phyloP scores from a whole-genome alignment of 2,888 invertebrate species.

The Thereva unica region DNA sequence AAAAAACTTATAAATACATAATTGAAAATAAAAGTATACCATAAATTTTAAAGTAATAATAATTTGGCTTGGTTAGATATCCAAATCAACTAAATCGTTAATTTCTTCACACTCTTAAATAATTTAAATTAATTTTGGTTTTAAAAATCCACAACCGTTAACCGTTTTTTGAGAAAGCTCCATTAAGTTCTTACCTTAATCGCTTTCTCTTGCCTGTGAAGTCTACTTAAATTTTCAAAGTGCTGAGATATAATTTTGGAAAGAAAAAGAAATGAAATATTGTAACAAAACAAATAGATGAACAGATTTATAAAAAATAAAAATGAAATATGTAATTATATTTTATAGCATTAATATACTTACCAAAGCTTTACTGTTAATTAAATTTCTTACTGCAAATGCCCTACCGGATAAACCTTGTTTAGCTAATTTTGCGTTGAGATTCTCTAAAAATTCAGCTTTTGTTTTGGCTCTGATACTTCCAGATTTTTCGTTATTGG shows the following conservation, averaged over 20 bases:
- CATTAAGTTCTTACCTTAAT: constrained; percentile 20
- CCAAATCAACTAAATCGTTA: too few relatives aligned
- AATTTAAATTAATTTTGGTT: background rate
- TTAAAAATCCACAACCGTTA: background rate
- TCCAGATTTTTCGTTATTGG: constrained; percentile 58
- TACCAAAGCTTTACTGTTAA: constrained; percentile 73
- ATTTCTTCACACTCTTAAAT: background rate
- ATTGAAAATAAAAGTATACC: too few relatives aligned
- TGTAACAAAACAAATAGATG: constrained; percentile 6
- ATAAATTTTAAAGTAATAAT: too few relatives aligned
- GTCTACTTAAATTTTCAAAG: constrained; percentile 23
- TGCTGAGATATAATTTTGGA: constrained; percentile 17
- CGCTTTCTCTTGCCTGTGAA: constrained; percentile 11
- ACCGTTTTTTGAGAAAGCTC: background rate
- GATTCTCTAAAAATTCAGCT: constrained; percentile 75
- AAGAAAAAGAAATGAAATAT: background rate
- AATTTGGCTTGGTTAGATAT: too few relatives aligned
- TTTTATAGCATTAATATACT: constrained; percentile 45
- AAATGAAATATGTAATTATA: background rate
- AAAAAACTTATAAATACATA: too few relatives aligned
- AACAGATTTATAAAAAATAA: constrained; percentile 17
- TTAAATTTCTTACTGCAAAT: constrained; percentile 71
- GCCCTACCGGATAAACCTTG: constrained; percentile 67
- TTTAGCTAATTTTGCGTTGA: constrained; percentile 77
- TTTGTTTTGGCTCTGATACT: constrained; percentile 58